Conservation (phyloP, 2,888 invertebrate genomes). For the Chalcis sispes region DNA sequence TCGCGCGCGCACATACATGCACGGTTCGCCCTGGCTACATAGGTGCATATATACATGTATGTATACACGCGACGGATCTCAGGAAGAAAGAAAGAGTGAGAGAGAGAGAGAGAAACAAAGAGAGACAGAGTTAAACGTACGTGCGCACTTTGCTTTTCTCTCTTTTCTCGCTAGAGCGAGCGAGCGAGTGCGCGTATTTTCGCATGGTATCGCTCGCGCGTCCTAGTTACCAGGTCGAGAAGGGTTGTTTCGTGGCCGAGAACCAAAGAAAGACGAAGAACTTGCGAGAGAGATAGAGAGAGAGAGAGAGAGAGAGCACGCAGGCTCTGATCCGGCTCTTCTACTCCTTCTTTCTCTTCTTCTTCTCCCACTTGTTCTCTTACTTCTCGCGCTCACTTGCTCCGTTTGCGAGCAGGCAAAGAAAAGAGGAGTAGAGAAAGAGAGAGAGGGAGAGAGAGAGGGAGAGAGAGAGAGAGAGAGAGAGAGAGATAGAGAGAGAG, state of each 20-base stretch:
- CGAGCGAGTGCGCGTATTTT: constrained; percentile 44
- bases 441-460: background rate
- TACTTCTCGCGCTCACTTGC: constrained; percentile 10
- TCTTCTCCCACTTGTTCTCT: background rate
- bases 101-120: constrained; percentile 4
- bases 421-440: constrained; percentile 3
- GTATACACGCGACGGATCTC: too few relatives aligned
- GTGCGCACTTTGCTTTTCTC: constrained; percentile 11
- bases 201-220: constrained; percentile 53
- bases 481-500: too few relatives aligned
- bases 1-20: constrained; percentile 31
- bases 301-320: background rate
- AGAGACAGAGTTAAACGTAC: background rate
- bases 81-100: background rate
- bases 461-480: background rate
- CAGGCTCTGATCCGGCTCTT: constrained; percentile 8
- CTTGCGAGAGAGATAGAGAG: background rate
- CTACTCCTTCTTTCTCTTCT: background rate
- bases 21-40: background rate
- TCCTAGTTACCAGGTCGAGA: constrained; percentile 57
- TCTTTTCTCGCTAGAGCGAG: background rate
- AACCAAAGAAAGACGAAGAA: constrained; percentile 8
- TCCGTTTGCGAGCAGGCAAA: constrained; percentile 21
- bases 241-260: constrained; percentile 69
- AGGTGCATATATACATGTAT: too few relatives aligned